A percentile compares a stretch with the other conserved stretches of the same genome.
These are phyloP conservation scores for Phorcus lineatus DNA, from an alignment of 2,888 invertebrate genomes.

Conservation along the genomic window DNA sequence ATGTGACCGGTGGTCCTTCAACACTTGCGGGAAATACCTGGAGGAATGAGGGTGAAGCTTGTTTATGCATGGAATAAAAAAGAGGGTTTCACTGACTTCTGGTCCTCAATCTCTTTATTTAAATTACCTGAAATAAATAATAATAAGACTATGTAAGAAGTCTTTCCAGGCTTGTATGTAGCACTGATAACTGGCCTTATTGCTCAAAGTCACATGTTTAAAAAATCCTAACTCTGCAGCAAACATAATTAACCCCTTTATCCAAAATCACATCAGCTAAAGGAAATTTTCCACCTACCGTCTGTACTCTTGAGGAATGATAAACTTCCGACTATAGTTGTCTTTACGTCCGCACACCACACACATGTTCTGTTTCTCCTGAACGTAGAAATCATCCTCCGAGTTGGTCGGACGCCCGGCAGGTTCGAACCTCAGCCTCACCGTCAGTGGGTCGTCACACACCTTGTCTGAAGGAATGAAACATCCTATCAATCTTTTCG, in stretches of 20 bases:
- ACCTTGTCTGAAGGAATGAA: constrained; percentile 73
- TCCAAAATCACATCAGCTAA: too few species aligned
- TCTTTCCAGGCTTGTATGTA: too few species aligned
- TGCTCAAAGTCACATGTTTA: too few species aligned
- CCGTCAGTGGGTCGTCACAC: constrained; percentile 80
- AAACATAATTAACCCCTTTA: too few species aligned
- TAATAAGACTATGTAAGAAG: too few species aligned
- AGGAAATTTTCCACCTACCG: constrained; percentile 75
- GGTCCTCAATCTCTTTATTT: too few species aligned
- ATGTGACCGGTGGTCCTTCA: constrained; percentile 88
- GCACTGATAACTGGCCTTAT: too few species aligned
- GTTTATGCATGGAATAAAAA: too few species aligned
- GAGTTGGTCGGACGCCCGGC: constrained; percentile 81
- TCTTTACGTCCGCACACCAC: constrained; percentile 86
- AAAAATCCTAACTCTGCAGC: too few species aligned
- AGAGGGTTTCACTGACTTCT: too few species aligned
- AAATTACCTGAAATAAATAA: too few species aligned
- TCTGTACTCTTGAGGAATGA: constrained; percentile 88
- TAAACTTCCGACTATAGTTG: constrained; percentile 85
- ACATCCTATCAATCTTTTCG: too few species aligned
- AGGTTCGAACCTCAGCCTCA: constrained; percentile 86
- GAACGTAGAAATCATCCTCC: constrained; percentile 83
- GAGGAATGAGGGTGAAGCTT: not conserved
- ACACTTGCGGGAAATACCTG: constrained; percentile 79
- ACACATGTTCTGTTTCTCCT: constrained; percentile 80